phyloP scores from a whole-genome alignment of 2,113 vertebrate species.

The Desmodus rotundus region DNA sequence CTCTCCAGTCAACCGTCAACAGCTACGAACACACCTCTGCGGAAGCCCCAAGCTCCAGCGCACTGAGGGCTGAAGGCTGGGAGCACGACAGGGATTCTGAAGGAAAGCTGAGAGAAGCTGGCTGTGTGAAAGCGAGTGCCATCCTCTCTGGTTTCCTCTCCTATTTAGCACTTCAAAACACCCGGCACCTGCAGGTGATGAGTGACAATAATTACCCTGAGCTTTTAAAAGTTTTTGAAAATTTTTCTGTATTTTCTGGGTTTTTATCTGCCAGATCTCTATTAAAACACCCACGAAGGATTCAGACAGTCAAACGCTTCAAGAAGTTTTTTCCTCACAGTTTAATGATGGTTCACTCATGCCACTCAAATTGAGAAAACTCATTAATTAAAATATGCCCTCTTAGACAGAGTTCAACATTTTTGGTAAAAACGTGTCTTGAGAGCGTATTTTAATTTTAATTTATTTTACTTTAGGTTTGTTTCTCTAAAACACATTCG shows the following conservation, averaged over 20 bases:
- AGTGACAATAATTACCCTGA: background rate
- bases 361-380: background rate
- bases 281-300: background rate
- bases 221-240: background rate
- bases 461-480: background rate
- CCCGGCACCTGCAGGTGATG: background rate
- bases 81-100: fast-evolving
- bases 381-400: background rate
- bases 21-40: background rate
- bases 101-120: background rate
- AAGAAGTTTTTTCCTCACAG: background rate
- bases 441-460: background rate
- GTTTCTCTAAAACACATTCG: background rate
- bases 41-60: background rate
- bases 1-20: background rate
- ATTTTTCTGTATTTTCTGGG: background rate
- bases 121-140: background rate
- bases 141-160: background rate
- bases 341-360: background rate
- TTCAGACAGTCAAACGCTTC: background rate
- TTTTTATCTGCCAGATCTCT: background rate
- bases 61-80: background rate
- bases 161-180: background rate
- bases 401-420: background rate
- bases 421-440: background rate